Conservation (phyloP, 2,113 vertebrate genomes). For the Blennius ocellaris region DNA sequence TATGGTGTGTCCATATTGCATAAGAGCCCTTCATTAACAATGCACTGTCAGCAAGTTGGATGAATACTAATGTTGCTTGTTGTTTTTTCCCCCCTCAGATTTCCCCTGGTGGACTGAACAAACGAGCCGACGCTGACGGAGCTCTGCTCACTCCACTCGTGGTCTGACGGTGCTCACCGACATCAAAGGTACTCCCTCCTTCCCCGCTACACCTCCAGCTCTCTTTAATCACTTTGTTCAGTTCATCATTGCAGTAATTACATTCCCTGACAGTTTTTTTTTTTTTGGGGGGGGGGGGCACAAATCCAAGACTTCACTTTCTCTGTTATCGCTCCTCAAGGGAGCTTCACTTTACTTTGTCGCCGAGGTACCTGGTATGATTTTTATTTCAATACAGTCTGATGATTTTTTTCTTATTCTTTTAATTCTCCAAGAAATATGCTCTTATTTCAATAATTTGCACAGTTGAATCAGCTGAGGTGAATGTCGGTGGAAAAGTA, state of each 20-base stretch:
- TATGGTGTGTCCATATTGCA: conserved; percentile 9
- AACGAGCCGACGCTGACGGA: conserved; percentile 56
- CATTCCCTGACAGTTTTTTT: conserved; percentile 47
- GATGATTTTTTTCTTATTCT: conserved; percentile 2
- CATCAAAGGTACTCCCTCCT: conserved; percentile 77
- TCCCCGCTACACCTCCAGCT: conserved; percentile 50
- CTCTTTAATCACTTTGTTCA: conserved; percentile 71
- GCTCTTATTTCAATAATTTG: conserved; percentile 62
- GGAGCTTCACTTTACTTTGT: conserved; percentile 42
- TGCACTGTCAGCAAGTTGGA: conserved; percentile 32
- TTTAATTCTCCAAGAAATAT: conserved; percentile 30
- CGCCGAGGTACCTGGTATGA: conserved; percentile 41
- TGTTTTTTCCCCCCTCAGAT: conserved; percentile 61
- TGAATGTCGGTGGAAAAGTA: conserved; percentile 32
- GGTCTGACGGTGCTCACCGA: conserved; percentile 60
- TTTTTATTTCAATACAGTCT: conserved; percentile 53
- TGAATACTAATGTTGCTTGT: conserved; percentile 20
- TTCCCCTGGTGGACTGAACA: conserved; percentile 62
- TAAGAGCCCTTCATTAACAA: conserved; percentile 23
- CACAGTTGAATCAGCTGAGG: conserved; percentile 39
- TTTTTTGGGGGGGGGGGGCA: conserved; percentile 5
- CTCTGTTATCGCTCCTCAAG: conserved; percentile 48
- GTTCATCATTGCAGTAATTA: conserved; percentile 70
- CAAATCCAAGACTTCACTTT: conserved; percentile 39
- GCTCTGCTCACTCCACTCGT: conserved; percentile 55